Evolutionary conservation across 2,113 vertebrate genomes (phyloP).

Genomic region (Parus major): DNA sequence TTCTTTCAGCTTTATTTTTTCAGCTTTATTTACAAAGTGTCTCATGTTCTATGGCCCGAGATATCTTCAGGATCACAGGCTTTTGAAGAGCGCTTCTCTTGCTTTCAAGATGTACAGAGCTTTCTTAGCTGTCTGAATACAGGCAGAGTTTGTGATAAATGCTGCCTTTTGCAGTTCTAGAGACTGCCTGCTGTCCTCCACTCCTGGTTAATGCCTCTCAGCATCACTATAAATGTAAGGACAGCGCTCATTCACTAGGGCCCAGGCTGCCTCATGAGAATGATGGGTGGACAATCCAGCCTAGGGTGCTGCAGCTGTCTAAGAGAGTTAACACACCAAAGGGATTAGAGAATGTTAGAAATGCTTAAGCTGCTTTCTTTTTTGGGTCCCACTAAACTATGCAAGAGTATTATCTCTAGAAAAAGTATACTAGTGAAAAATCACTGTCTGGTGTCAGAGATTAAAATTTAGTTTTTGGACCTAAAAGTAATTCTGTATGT

Average conservation of each 20-base stretch:
- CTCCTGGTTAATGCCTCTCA: neutral
- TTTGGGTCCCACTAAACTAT: neutral
- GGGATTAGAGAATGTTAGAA: neutral
- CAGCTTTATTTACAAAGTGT: neutral
- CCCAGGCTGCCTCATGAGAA: neutral
- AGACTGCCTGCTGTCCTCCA: neutral
- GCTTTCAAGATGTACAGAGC: neutral
- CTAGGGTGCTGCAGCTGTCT: neutral
- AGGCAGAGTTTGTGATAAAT: neutral
- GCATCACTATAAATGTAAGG: neutral
- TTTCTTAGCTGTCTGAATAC: neutral
- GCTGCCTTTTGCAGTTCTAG: neutral
- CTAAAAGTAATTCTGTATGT: neutral
- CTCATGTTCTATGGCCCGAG: neutral
- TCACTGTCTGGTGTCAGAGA: neutral
- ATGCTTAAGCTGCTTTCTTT: neutral
- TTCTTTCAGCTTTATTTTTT: neutral
- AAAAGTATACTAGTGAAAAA: constrained; percentile 3
- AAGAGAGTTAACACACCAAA: neutral
- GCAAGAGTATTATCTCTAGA: neutral
- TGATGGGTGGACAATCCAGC: neutral
- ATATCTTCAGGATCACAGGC: neutral
- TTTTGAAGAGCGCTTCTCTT: neutral
- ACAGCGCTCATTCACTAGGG: neutral
- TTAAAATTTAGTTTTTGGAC: constrained; percentile 5